These are phyloP conservation scores for Triplophysa dalaica DNA, from an alignment of 2,113 vertebrate genomes.

Conservation along the genomic window DNA sequence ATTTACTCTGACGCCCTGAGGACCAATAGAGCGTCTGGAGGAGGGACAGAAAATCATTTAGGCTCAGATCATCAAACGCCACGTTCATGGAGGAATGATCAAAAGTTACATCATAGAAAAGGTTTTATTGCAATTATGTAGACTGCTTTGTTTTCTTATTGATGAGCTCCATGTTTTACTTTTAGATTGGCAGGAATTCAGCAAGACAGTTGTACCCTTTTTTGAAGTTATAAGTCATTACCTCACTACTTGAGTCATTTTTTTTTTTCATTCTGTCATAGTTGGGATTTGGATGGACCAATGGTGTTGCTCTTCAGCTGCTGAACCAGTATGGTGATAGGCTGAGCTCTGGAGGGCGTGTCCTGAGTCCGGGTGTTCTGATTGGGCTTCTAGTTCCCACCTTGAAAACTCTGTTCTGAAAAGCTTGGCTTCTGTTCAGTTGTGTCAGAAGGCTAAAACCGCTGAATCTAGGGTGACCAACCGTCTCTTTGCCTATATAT, in stretches of 20 bases:
- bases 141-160: too few species aligned
- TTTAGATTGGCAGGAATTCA: too few species aligned
- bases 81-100: slow-evolving; percentile 11
- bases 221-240: too few species aligned
- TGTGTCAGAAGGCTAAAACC: neutral
- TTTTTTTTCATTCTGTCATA: slow-evolving; percentile 53
- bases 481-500: too few species aligned
- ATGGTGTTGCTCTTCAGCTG: slow-evolving; percentile 76
- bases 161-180: too few species aligned
- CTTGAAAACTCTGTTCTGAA: slow-evolving; percentile 23
- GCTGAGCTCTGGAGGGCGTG: slow-evolving; percentile 57
- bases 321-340: slow-evolving; percentile 72
- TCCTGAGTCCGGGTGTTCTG: slow-evolving; percentile 40
- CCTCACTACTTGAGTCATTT: neutral
- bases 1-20: slow-evolving; percentile 16
- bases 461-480: too few species aligned
- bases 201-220: too few species aligned
- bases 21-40: slow-evolving; percentile 32
- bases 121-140: neutral
- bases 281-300: slow-evolving; percentile 86
- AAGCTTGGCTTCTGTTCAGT: neutral
- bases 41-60: slow-evolving; percentile 24
- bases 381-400: slow-evolving; percentile 45
- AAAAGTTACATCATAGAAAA: neutral
- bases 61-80: slow-evolving; percentile 1